Base-by-base conservation (phyloP, 1,140 invertebrate species). In the Drosophila chauvacae region DNA sequence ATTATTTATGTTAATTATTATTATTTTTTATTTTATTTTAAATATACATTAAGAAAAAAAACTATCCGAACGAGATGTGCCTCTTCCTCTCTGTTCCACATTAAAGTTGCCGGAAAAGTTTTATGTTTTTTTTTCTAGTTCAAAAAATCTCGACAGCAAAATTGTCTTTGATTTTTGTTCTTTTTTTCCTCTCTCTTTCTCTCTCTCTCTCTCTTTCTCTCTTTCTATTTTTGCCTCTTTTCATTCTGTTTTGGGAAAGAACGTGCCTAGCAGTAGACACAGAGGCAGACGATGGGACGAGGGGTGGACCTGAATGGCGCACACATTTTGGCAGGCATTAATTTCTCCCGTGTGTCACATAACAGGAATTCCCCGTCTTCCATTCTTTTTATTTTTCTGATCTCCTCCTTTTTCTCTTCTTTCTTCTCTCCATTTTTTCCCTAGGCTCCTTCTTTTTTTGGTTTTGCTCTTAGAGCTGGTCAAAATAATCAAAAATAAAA, bases 281-380 rank as follows among this genome's bases (percentile, higher is more conserved):
- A 47, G 28, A 51, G 11, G 35, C n/a, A 18, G 11, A n/a, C 33
- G 33, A 33, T 26, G 44, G 35, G 18, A n/a, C 14, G 4, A 26
- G 80, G 75, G 85, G 56, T 60, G 65, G 62, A 69, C 64, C 77
- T 62, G 71, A 44, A 51, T 58, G 53, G 48, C 50, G 63, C 69
- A 64, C 69, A 37, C 51, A 86, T 85, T 85, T 85, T 85, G 82
- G 82, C 74, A 85, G 82, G 83, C 82, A 85, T 84, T 84, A 86
- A 86, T 86, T 86, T 79, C 75, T 86, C 82, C 82, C 82, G 83
- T 79, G 82, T 86, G 82, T 56, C 82, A 85, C 82, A 85, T 85
- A 84, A 85, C 72, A 57, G 50, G 50, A 68, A 48, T 68, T 42
- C 71, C 61, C 57, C 41, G 51, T 65, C 53, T 44, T 11, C 55